Base-by-base conservation (phyloP, 2,113 vertebrate species). In the Pongo abelii region DNA sequence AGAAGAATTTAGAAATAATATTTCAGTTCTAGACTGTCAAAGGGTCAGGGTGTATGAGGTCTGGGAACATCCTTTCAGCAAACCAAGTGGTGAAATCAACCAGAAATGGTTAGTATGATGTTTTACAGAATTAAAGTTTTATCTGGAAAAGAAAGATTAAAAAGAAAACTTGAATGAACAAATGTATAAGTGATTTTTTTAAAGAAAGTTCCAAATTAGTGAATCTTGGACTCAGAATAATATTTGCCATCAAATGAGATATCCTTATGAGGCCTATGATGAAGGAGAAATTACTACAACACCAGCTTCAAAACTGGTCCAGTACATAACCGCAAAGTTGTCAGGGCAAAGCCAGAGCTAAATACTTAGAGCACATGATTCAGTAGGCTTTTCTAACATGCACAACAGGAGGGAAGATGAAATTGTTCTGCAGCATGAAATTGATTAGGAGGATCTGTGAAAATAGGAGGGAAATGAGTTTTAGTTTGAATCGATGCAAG, bases 381-480 rank as follows among this genome's bases (percentile, higher is more conserved):
- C 72, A 85, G 35, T 9, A 38, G 55, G 27, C 52, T 94, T 95
- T 46, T 46, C 50, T 70, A 72, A 83, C 12, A 88, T 2, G 3
- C 30, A 87, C 84, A 77, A 40, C 43, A 50, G 93, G 57, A 94
- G 9, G 46, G 43, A 94, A 59, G 50, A 79, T 91, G 55, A 77
- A 93, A 93, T 10, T 86, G 52, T 83, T 95, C 81, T 93, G 8
- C 25, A 74, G 11, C 32, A 55, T 30, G 72, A 93, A 96, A 64
- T 32, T 64, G 61, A 64, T 64, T 64, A 64, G 64, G n/a, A 93
- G 30, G 23, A 83, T 61, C 55, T 1, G 1, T 69, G 79, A 93
- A 91, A 93, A 93, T 3, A 95, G 43, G 72, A n/a, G 22, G 22
- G 20, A 96, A 59, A 64, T 96, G 61, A 84, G 32, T 77, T 91